Conservation (phyloP, 2,888 invertebrate species). For the Adelognathus sp. region DNA sequence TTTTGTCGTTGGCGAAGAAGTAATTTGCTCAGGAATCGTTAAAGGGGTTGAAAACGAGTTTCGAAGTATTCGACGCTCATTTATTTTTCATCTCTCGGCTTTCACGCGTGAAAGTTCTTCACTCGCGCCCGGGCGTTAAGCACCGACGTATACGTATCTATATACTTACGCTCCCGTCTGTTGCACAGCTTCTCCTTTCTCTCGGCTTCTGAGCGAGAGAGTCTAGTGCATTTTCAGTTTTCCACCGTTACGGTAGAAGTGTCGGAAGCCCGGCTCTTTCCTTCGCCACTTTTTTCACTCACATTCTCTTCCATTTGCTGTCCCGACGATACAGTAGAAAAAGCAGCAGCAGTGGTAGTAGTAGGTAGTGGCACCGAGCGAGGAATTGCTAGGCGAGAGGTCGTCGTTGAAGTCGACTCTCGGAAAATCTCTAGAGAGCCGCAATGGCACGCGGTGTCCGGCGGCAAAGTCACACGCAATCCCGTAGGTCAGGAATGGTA, state of each 20-base stretch:
- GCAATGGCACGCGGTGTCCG: background rate
- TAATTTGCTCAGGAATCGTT: too few relatives aligned
- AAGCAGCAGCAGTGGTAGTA: too few relatives aligned
- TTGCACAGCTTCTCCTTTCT: background rate
- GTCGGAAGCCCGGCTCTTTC: background rate
- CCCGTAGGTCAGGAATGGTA: constrained; percentile 32
- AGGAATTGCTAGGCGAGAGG: background rate
- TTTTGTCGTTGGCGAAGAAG: too few relatives aligned
- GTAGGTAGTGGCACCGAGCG: background rate
- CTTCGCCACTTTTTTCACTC: background rate
- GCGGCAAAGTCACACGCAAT: constrained; percentile 1
- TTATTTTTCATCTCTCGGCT: background rate
- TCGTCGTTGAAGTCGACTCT: background rate
- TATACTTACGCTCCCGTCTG: constrained; percentile 1
- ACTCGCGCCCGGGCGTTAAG: background rate
- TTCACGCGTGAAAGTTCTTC: background rate
- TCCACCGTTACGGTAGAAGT: constrained; percentile 4
- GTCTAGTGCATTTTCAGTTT: constrained; percentile 20
- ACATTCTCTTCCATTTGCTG: background rate
- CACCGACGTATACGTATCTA: background rate
- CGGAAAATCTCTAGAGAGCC: constrained; percentile 13
- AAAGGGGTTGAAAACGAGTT: too few relatives aligned
- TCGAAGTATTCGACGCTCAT: too few relatives aligned
- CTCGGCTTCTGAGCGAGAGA: background rate
- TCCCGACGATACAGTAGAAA: background rate